These are phyloP conservation scores for Crenuchus spilurus DNA, from an alignment of 2,797 vertebrate genomes.

Conservation along the genomic window DNA sequence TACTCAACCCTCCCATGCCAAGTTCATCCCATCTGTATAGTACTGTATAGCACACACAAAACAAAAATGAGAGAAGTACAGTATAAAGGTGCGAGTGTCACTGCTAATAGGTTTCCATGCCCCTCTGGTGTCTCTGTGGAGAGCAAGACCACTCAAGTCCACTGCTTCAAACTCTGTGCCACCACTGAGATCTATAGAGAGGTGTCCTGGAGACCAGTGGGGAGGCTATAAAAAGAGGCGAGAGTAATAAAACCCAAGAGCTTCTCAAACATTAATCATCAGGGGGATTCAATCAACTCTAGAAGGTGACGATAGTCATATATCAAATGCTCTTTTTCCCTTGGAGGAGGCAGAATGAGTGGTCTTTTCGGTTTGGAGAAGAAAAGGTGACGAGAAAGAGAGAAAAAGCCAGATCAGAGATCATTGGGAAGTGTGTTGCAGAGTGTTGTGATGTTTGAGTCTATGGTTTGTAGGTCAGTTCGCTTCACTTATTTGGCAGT, in stretches of 20 bases:
- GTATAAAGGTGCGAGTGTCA: neutral
- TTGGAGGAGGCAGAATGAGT: neutral
- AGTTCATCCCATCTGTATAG: too few species aligned
- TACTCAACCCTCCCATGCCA: too few species aligned
- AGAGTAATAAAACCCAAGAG: slow-evolving; percentile 36
- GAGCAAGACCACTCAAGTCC: neutral
- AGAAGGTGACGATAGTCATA: slow-evolving; percentile 13
- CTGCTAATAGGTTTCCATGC: neutral
- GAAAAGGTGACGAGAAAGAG: neutral
- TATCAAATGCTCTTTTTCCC: slow-evolving; percentile 11
- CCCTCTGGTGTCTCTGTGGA: neutral
- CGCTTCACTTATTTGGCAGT: slow-evolving; percentile 58
- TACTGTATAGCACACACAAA: too few species aligned
- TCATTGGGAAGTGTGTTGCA: neutral
- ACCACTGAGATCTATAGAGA: neutral
- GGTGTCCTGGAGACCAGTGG: neutral
- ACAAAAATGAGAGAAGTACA: neutral
- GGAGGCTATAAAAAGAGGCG: slow-evolving; percentile 27
- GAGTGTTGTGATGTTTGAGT: slow-evolving; percentile 41
- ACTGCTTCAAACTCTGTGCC: neutral
- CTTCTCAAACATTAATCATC: slow-evolving; percentile 42
- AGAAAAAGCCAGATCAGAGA: neutral
- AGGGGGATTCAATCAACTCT: slow-evolving; percentile 26
- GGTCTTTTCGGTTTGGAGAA: neutral
- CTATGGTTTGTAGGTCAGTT: slow-evolving; percentile 65